These are phyloP conservation scores for Delia radicum DNA, from an alignment of 1,140 invertebrate species.

Conservation along the genomic window DNA sequence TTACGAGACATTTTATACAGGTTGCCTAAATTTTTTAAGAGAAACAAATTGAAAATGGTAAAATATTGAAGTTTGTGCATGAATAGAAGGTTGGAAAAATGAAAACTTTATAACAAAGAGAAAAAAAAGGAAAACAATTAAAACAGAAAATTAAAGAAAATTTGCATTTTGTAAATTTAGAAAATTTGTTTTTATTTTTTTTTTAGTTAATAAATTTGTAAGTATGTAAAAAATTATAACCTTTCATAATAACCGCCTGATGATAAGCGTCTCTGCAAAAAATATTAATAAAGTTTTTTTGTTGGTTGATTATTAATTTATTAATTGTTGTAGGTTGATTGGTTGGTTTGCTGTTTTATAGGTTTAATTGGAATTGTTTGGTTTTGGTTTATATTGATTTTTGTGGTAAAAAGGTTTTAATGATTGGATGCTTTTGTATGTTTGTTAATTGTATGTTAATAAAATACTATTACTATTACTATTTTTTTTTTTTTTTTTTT, in stretches of 20 bases:
- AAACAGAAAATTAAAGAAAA: not conserved
- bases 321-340: slow-evolving; percentile 18
- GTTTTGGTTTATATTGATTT: not conserved
- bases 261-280: slow-evolving; percentile 56
- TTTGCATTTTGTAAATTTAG: not conserved
- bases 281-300: slow-evolving; percentile 56
- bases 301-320: slow-evolving; percentile 24
- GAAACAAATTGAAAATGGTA: not conserved
- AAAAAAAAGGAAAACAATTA: not conserved
- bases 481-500: too few relatives aligned
- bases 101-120: too few relatives aligned
- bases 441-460: not conserved
- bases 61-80: too few relatives aligned
- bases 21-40: slow-evolving; percentile 41
- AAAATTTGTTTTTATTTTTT: too few relatives aligned
- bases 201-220: not conserved
- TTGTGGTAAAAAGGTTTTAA: not conserved
- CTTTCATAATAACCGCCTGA: slow-evolving; percentile 57
- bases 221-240: slow-evolving; percentile 51
- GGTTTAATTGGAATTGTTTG: not conserved
- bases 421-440: not conserved
- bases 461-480: too few relatives aligned
- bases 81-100: too few relatives aligned
- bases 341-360: not conserved
- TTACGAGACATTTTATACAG: slow-evolving; percentile 65